phyloP scores from a whole-genome alignment of 2,888 invertebrate species.

The Athalia rosae region DNA sequence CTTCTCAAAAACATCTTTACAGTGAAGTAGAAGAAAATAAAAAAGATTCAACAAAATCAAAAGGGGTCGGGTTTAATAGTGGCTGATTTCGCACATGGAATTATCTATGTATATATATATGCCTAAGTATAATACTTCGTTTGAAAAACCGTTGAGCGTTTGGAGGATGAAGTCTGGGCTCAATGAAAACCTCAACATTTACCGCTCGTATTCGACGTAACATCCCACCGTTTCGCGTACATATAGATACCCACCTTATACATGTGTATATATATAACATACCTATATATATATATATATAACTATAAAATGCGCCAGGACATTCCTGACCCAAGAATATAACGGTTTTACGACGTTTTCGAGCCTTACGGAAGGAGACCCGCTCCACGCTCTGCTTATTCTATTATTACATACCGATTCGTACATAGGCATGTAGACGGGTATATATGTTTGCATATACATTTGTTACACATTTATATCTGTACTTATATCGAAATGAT shows the following conservation, averaged over 20 bases:
- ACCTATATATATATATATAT: background rate
- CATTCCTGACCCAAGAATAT: conserved; percentile 42
- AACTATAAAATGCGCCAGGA: background rate
- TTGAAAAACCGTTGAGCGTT: conserved; percentile 20
- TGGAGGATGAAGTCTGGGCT: background rate
- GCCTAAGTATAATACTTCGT: background rate
- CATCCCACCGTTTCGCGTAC: conserved; percentile 19
- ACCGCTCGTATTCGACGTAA: conserved; percentile 28
- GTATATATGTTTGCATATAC: background rate
- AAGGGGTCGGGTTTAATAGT: no score
- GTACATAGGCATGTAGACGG: background rate
- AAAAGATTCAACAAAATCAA: no score
- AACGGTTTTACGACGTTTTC: conserved; percentile 43
- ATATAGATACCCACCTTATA: background rate
- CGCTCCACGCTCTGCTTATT: conserved; percentile 36
- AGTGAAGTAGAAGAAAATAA: no score
- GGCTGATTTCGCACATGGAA: no score
- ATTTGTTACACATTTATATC: background rate
- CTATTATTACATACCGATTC: conserved; percentile 25
- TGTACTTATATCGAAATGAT: conserved; percentile 8
- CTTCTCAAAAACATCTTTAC: no score
- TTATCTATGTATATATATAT: no score
- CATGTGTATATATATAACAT: background rate
- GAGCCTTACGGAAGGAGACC: conserved; percentile 40
- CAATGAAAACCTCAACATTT: conserved; percentile 39